Conservation (phyloP, 2,113 vertebrate genomes). For the Aleadryas rufinucha region DNA sequence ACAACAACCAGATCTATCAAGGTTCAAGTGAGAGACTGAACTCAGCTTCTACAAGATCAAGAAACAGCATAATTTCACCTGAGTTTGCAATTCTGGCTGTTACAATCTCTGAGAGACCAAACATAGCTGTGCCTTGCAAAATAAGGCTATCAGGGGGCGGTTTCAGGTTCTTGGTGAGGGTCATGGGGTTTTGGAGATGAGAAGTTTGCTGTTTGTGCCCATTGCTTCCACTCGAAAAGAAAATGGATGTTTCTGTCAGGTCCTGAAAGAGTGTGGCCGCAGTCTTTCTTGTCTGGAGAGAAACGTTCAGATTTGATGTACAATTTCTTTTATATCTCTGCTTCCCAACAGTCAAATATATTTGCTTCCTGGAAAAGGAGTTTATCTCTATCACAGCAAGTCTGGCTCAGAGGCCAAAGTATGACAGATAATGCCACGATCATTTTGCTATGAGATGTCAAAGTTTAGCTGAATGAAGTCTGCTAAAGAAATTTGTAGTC, state of each 20-base stretch:
- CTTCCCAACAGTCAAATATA: background rate
- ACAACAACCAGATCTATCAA: background rate
- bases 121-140: accelerated
- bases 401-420: background rate
- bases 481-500: background rate
- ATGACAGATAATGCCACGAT: background rate
- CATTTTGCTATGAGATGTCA: background rate
- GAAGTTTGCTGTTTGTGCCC: background rate
- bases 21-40: background rate
- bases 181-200: background rate
- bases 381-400: background rate
- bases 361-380: background rate
- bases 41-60: too few species aligned
- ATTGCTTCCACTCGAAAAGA: background rate
- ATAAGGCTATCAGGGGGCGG: accelerated
- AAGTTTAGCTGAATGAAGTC: background rate
- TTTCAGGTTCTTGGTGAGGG: background rate
- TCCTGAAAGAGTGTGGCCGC: background rate
- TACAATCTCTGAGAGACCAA: accelerated
- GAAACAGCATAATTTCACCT: background rate
- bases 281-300: background rate
- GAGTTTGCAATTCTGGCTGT: background rate
- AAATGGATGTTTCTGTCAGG: accelerated
- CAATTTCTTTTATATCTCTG: background rate
- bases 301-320: background rate